Conservation (phyloP, 2,797 vertebrate species). For the Dicrostonyx torquatus region DNA sequence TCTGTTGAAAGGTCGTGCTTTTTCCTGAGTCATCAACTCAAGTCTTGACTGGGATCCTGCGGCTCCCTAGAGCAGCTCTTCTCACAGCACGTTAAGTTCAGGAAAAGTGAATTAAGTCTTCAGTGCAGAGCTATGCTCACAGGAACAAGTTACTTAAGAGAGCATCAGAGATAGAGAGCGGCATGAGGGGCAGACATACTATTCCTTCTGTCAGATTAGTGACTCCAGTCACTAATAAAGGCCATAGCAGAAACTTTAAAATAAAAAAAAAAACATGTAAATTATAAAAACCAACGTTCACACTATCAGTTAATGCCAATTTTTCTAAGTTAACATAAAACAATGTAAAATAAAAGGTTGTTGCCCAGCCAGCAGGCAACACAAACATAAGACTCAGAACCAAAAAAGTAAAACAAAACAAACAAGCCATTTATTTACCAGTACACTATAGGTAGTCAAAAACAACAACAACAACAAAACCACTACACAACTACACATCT, state of each 20-base stretch:
- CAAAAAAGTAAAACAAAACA: slow-evolving; percentile 56
- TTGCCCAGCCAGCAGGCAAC: slow-evolving; percentile 85
- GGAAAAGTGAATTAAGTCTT: slow-evolving; percentile 47
- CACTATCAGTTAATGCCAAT: slow-evolving; percentile 70
- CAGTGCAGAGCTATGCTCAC: slow-evolving; percentile 4
- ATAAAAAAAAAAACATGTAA: slow-evolving; percentile 60
- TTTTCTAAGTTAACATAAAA: slow-evolving; percentile 73
- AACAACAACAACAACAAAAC: slow-evolving; percentile 30
- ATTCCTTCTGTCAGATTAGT: slow-evolving; percentile 66
- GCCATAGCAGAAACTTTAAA: slow-evolving; percentile 53
- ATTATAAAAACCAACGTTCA: slow-evolving; percentile 65
- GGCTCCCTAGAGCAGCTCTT: slow-evolving; percentile 20
- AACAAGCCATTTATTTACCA: slow-evolving; percentile 67
- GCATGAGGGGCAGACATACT: neutral
- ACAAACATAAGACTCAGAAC: slow-evolving; percentile 69
- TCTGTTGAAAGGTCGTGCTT: slow-evolving; percentile 32
- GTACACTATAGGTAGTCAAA: slow-evolving; percentile 58
- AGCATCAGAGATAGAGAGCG: neutral
- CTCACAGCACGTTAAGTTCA: slow-evolving; percentile 43
- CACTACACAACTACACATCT: slow-evolving; percentile 52
- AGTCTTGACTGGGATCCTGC: neutral
- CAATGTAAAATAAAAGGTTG: slow-evolving; percentile 80
- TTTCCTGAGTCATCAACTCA: slow-evolving; percentile 64
- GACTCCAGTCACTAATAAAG: slow-evolving; percentile 74
- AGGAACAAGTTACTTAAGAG: neutral